Base-by-base conservation (phyloP, 1,140 invertebrate genomes). In the Trissolcus basalis region DNA sequence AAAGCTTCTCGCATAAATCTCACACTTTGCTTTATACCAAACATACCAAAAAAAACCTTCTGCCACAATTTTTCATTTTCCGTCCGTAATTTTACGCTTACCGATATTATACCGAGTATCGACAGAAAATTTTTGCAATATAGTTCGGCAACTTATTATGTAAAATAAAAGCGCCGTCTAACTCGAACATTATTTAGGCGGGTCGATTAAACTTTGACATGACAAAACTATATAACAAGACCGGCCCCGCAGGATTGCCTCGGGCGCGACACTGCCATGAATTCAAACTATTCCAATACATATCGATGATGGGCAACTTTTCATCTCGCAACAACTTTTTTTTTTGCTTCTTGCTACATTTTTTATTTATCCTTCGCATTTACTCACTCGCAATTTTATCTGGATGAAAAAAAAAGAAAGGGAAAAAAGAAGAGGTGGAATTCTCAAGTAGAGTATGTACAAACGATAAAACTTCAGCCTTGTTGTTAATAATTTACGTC, bases 141-240 rank as follows among this genome's bases (percentile, higher is more conserved):
- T 39, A 39, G n/a, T 39, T 39, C 9, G 9, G 1, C 33, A 16
- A 41, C 33, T 27, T 27, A 55, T 56, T 56, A 44, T 4, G 55
- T 32, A 41, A 60, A 19, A 35, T 60, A 50, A 60, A 60, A 49
- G 49, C 49, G 49, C 27, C 49, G 39, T 9, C 9, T 4, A 49
- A 33, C 27, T 36, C 49, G 19, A 39, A 27, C 16, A 35, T 35
- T 50, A 53, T 63, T 63, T 41, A 51, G 39, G 7, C 13, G 49
- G 53, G n/a, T 60, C 60, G 60, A 63, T 63, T 63, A 54, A 55
- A 64, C 51, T 47, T 64, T 49, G 33, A 43, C 33, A 47, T 55
- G 44, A 41, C 49, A 54, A 41, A 55, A 64, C 51, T 64, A 48
- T 27, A 27, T 54, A 49, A 55, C 51, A 55, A 54, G 41, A 41